Conservation (phyloP, 1,140 invertebrate genomes). For the Euura lappo region DNA sequence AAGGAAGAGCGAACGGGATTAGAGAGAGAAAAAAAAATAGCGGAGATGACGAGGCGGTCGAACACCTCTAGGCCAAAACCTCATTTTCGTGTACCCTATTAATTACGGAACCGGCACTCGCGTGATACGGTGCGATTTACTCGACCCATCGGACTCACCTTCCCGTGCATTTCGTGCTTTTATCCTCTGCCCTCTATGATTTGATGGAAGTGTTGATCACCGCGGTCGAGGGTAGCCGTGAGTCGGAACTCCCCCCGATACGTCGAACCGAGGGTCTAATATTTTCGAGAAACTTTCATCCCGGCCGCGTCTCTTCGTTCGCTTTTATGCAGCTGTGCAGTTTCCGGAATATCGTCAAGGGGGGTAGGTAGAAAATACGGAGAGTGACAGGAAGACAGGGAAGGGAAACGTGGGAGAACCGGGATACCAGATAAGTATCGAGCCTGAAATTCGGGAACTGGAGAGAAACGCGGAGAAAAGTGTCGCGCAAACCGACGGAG, state of each 20-base stretch:
- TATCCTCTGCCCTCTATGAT: too few species aligned
- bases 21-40: background rate
- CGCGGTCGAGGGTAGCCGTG: too few species aligned
- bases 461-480: slow-evolving; percentile 37
- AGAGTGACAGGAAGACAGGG: slow-evolving; percentile 17
- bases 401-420: background rate
- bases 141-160: slow-evolving; percentile 21
- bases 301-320: slow-evolving; percentile 11
- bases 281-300: slow-evolving; percentile 25
- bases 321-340: background rate
- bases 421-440: slow-evolving; percentile 31
- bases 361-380: slow-evolving; percentile 9
- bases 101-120: slow-evolving; percentile 44
- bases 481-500: slow-evolving; percentile 39
- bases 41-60: too few species aligned
- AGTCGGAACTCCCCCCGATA: slow-evolving; percentile 2
- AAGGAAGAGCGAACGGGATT: background rate
- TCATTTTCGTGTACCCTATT: slow-evolving; percentile 45
- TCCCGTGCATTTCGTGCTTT: background rate
- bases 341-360: background rate
- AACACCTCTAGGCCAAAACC: slow-evolving; percentile 18
- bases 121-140: background rate
- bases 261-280: slow-evolving; percentile 13
- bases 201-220: too few species aligned
- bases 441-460: slow-evolving; percentile 35